phyloP scores from a whole-genome alignment of 2,888 invertebrate genomes.

The Mimachlamys varia region DNA sequence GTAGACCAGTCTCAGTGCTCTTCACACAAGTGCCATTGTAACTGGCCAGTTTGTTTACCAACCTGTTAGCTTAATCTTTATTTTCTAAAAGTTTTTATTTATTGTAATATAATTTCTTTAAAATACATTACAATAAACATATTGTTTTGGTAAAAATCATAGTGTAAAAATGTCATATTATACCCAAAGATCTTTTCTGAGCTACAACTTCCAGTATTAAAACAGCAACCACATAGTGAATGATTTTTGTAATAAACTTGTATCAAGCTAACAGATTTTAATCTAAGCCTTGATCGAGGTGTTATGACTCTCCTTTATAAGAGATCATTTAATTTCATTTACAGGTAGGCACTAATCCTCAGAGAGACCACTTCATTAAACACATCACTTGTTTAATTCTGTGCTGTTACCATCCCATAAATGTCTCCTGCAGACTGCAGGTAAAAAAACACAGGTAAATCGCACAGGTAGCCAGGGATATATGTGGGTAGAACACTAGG shows the following conservation, averaged over 20 bases:
- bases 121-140: too few relatives aligned
- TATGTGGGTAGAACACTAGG: background rate
- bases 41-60: background rate
- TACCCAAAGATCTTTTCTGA: background rate
- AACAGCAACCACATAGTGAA: background rate
- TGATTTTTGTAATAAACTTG: background rate
- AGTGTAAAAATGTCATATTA: too few relatives aligned
- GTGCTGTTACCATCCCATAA: background rate
- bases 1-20: background rate
- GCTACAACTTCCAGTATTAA: background rate
- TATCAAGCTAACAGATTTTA: background rate
- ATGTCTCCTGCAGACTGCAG: background rate
- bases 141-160: too few relatives aligned
- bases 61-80: background rate
- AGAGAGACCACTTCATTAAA: background rate
- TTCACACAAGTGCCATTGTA: background rate
- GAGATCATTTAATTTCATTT: background rate
- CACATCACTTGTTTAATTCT: constrained; percentile 1
- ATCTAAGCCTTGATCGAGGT: background rate
- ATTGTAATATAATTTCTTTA: too few relatives aligned
- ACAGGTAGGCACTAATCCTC: background rate
- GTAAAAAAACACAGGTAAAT: constrained; percentile 13
- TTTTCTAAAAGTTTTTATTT: background rate
- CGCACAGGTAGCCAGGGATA: background rate
- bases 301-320: background rate